Evolutionary conservation across 2,888 invertebrate genomes (phyloP).

Genomic region (Calephelis perditalis): DNA sequence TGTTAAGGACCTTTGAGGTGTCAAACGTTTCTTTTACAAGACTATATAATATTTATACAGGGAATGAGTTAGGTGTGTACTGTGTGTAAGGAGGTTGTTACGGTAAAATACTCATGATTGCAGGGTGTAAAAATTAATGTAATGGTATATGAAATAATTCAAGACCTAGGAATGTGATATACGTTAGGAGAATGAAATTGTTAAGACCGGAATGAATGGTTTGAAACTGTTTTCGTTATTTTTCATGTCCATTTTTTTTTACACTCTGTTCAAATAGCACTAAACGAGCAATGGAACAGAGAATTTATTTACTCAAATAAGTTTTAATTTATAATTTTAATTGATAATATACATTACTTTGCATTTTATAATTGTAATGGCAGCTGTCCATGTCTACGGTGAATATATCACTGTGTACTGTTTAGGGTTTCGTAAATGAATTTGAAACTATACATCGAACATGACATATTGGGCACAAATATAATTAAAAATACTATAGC

Average conservation of each 20-base stretch:
- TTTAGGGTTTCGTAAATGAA: conserved; percentile 69
- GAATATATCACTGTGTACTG: conserved; percentile 53
- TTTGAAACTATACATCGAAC: conserved; percentile 75
- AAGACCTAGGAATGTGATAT: conserved; percentile 13
- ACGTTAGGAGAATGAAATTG: conserved; percentile 5
- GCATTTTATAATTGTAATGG: conserved; percentile 74
- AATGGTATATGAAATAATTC: conserved; percentile 27
- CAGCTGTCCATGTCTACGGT: conserved; percentile 69
- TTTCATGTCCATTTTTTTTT: conserved; percentile 55
- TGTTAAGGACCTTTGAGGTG: conserved; percentile 76
- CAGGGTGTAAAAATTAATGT: conserved; percentile 67
- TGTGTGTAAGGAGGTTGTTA: conserved; percentile 71
- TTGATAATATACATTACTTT: conserved; percentile 72
- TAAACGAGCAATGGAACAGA: conserved; percentile 76
- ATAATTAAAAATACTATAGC: conserved; percentile 58
- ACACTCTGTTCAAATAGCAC: conserved; percentile 68
- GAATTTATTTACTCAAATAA: conserved; percentile 77
- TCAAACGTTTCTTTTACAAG: conserved; percentile 75
- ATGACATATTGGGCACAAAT: conserved; percentile 78
- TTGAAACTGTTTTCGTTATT: conserved; percentile 29
- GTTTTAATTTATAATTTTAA: conserved; percentile 69
- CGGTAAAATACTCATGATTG: conserved; percentile 73
- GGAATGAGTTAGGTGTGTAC: conserved; percentile 75
- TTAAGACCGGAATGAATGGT: conserved; percentile 17
- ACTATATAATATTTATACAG: conserved; percentile 77